Evolutionary conservation across 2,888 invertebrate species (phyloP).

Genomic region (Cynaeus angustus): DNA sequence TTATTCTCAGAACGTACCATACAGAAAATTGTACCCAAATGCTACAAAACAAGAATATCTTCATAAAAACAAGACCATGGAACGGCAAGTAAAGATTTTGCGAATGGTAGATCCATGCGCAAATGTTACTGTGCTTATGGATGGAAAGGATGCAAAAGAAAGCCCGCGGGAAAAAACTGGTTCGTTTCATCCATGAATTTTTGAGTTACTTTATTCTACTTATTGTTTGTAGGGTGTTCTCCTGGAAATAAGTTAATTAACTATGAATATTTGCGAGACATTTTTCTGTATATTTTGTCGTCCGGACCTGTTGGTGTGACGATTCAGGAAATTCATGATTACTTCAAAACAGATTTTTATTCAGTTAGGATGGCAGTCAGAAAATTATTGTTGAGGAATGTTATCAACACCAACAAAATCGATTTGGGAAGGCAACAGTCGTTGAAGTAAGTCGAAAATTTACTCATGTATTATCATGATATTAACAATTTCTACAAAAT

Average conservation of each 20-base stretch:
- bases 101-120: slow-evolving; percentile 76
- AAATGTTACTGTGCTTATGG: slow-evolving; percentile 73
- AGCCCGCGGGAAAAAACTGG: slow-evolving; percentile 53
- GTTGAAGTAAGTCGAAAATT: slow-evolving; percentile 58
- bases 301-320: slow-evolving; percentile 61
- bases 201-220: background rate
- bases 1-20: slow-evolving; percentile 70
- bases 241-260: slow-evolving; percentile 49
- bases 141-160: slow-evolving; percentile 70
- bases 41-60: slow-evolving; percentile 74
- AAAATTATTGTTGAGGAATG: slow-evolving; percentile 56
- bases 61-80: slow-evolving; percentile 71
- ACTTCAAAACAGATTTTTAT: slow-evolving; percentile 61
- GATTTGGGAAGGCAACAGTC: slow-evolving; percentile 63
- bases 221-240: slow-evolving; percentile 42
- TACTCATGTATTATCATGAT: no score
- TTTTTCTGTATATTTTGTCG: slow-evolving; percentile 60
- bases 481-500: background rate
- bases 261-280: slow-evolving; percentile 57
- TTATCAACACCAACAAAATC: slow-evolving; percentile 57
- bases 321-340: slow-evolving; percentile 56
- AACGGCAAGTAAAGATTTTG: slow-evolving; percentile 73
- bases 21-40: slow-evolving; percentile 76
- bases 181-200: slow-evolving; percentile 11
- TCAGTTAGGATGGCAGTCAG: slow-evolving; percentile 58